phyloP scores from a whole-genome alignment of 2,797 vertebrate species.

The Scolopax rusticola region DNA sequence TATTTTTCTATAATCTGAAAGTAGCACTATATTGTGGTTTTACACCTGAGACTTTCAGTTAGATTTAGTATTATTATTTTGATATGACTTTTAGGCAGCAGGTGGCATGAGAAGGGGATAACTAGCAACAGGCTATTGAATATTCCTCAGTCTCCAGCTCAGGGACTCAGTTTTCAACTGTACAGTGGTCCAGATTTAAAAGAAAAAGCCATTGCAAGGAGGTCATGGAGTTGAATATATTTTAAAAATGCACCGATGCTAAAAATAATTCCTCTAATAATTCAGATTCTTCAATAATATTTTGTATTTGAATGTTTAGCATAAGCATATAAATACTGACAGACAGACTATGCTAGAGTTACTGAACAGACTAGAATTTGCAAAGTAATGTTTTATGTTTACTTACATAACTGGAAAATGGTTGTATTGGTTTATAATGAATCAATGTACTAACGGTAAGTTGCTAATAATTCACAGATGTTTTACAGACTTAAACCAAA shows the following conservation, averaged over 20 bases:
- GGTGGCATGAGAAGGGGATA: background rate
- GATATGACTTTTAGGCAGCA: background rate
- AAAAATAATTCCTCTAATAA: background rate
- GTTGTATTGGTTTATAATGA: background rate
- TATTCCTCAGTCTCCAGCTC: background rate
- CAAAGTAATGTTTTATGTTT: background rate
- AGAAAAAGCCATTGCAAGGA: background rate
- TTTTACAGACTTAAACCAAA: background rate
- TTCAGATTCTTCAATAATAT: background rate
- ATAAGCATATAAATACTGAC: background rate
- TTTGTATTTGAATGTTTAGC: background rate
- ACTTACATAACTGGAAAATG: background rate
- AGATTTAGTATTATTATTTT: background rate
- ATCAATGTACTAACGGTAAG: background rate
- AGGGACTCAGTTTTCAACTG: background rate
- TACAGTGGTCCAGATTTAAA: background rate
- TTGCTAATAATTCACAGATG: background rate
- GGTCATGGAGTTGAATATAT: background rate
- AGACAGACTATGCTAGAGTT: background rate
- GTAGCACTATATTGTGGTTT: background rate
- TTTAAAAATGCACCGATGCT: background rate
- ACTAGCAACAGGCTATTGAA: background rate
- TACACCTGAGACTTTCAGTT: background rate
- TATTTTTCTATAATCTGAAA: background rate
- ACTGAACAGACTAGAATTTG: background rate